These are phyloP conservation scores for Poicephalus gulielmi DNA, from an alignment of 2,113 vertebrate species.

Conservation along the genomic window DNA sequence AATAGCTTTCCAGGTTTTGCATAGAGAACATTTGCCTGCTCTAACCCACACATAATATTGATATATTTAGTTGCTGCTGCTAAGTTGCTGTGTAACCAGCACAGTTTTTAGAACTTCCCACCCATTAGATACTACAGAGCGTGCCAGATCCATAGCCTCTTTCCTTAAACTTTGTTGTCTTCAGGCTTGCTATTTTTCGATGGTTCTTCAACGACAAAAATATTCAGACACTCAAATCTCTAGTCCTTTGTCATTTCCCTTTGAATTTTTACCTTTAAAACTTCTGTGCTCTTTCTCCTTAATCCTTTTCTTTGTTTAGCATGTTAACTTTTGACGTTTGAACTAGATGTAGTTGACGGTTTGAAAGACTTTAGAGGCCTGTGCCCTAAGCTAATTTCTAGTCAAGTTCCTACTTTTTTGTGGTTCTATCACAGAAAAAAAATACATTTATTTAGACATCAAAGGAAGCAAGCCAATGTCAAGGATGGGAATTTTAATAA, in stretches of 20 bases:
- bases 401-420: slow-evolving; percentile 19
- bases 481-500: slow-evolving; percentile 1
- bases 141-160: not conserved
- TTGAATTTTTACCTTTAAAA: slow-evolving; percentile 25
- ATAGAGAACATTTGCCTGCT: not conserved
- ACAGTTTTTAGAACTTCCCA: not conserved
- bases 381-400: slow-evolving; percentile 50
- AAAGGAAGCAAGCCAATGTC: slow-evolving; percentile 17
- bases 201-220: not conserved
- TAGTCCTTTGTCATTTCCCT: not conserved
- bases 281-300: slow-evolving; percentile 1
- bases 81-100: not conserved
- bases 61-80: not conserved
- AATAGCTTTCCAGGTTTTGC: not conserved
- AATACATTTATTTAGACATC: slow-evolving; percentile 30
- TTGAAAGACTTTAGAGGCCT: slow-evolving; percentile 44
- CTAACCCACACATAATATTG: not conserved
- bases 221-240: not conserved
- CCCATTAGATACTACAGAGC: not conserved
- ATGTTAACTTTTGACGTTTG: slow-evolving; percentile 28
- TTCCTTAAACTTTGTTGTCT: not conserved
- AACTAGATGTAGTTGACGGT: not conserved
- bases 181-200: not conserved
- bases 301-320: slow-evolving; percentile 41
- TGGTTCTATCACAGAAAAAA: slow-evolving; percentile 5